Conservation (phyloP, 2,797 vertebrate genomes). For the Lates japonicus region DNA sequence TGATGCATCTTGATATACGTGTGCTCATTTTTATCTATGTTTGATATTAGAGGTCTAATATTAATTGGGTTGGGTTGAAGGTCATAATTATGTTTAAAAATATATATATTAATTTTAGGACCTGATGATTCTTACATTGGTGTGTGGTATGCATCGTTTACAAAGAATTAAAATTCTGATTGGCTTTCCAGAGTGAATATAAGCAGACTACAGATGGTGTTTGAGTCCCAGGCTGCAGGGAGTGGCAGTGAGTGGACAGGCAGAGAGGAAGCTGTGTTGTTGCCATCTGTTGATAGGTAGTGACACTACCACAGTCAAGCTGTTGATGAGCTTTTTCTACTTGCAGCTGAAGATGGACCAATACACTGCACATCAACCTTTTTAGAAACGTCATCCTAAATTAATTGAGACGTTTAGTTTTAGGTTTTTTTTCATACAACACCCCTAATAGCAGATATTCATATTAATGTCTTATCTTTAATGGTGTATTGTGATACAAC, state of each 20-base stretch:
- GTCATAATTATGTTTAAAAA: not conserved
- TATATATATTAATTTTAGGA: not conserved
- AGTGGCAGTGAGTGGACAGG: constrained; percentile 10
- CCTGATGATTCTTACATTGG: too few species aligned
- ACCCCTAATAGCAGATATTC: too few species aligned
- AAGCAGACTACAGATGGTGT: constrained; percentile 29
- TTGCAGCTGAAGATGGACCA: not conserved
- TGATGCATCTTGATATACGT: not conserved
- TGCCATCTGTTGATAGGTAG: constrained; percentile 52
- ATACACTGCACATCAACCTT: not conserved
- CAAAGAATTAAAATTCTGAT: not conserved
- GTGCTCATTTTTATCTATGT: too few species aligned
- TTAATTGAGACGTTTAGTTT: too few species aligned
- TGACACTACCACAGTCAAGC: constrained; percentile 9
- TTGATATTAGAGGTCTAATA: not conserved
- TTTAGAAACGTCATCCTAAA: too few species aligned
- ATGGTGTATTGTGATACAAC: too few species aligned
- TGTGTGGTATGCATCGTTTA: not conserved
- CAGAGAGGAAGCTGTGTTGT: constrained; percentile 13
- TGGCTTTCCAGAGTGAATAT: not conserved
- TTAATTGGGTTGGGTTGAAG: not conserved
- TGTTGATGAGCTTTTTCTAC: not conserved
- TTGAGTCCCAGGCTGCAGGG: constrained; percentile 26
- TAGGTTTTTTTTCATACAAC: too few species aligned
- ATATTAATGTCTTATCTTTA: too few species aligned